These are phyloP conservation scores for Mormoops blainvillei DNA, from an alignment of 2,113 vertebrate genomes.

Conservation along the genomic window DNA sequence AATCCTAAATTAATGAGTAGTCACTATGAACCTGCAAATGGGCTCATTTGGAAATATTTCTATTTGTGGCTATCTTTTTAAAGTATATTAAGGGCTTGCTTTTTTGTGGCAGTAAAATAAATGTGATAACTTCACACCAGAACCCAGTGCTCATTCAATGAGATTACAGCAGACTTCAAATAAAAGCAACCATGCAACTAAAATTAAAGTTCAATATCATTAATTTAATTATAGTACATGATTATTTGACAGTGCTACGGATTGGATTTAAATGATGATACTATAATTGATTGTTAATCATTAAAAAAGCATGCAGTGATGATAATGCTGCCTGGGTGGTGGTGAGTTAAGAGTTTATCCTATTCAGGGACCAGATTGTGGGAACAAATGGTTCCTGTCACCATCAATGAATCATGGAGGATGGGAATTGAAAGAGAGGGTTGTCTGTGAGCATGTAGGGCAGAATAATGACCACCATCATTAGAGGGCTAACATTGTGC, in stretches of 20 bases:
- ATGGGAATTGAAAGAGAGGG: background rate
- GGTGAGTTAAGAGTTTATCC: background rate
- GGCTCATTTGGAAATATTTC: background rate
- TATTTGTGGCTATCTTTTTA: background rate
- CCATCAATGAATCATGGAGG: background rate
- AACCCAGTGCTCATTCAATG: background rate
- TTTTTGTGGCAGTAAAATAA: constrained; percentile 1
- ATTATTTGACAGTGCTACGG: constrained; percentile 42
- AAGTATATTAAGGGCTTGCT: background rate
- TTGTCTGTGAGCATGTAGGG: background rate
- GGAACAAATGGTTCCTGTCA: constrained; percentile 19
- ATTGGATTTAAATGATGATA: constrained; percentile 59
- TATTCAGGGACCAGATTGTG: background rate
- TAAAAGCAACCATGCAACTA: constrained; percentile 6
- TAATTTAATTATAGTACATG: constrained; percentile 65
- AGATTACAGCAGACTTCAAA: background rate
- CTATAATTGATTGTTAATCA: constrained; percentile 59
- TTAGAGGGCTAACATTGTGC: background rate
- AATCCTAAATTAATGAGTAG: constrained; percentile 56
- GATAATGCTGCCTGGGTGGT: constrained; percentile 40
- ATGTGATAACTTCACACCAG: background rate
- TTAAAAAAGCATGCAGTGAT: constrained; percentile 30
- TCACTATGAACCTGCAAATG: constrained; percentile 20
- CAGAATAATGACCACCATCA: background rate
- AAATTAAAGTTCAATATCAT: constrained; percentile 62